phyloP scores from a whole-genome alignment of 2,113 vertebrate species.

The Urocolius indicus region DNA sequence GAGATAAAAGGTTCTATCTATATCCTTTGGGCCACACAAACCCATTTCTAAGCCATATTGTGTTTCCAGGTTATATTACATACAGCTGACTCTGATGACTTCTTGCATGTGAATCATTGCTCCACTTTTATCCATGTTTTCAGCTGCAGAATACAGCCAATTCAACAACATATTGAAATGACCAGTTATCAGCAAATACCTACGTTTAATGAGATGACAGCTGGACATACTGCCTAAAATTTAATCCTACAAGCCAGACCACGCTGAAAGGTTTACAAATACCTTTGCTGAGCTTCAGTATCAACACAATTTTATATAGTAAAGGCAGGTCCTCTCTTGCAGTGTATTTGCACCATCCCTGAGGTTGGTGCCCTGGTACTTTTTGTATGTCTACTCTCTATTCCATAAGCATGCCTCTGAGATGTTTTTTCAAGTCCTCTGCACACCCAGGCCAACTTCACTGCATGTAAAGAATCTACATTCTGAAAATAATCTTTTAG shows the following conservation, averaged over 20 bases:
- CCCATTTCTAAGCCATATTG: not conserved
- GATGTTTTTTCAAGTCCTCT: not conserved
- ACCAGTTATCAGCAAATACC: constrained; percentile 21
- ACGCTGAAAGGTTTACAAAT: constrained; percentile 6
- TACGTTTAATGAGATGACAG: constrained; percentile 53
- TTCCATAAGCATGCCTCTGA: not conserved
- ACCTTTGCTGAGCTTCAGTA: not conserved
- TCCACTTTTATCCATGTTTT: not conserved
- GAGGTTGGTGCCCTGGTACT: not conserved
- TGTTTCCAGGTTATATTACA: constrained; percentile 52
- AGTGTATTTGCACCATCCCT: not conserved
- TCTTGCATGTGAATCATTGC: constrained; percentile 1
- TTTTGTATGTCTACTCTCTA: not conserved
- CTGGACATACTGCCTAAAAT: not conserved
- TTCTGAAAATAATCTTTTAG: not conserved
- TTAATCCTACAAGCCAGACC: not conserved
- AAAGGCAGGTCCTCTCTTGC: constrained; percentile 1
- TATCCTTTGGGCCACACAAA: not conserved
- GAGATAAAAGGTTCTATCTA: constrained; percentile 63
- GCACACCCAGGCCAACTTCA: not conserved
- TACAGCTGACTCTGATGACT: constrained; percentile 29
- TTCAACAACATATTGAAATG: not conserved
- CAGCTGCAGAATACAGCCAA: not conserved
- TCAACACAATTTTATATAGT: not conserved
- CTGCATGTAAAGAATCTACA: not conserved